Evolutionary conservation across 2,113 vertebrate genomes (phyloP), one percentile per base, ranked within the genome.

Genomic region (Himantopus leucocephalus): DNA sequence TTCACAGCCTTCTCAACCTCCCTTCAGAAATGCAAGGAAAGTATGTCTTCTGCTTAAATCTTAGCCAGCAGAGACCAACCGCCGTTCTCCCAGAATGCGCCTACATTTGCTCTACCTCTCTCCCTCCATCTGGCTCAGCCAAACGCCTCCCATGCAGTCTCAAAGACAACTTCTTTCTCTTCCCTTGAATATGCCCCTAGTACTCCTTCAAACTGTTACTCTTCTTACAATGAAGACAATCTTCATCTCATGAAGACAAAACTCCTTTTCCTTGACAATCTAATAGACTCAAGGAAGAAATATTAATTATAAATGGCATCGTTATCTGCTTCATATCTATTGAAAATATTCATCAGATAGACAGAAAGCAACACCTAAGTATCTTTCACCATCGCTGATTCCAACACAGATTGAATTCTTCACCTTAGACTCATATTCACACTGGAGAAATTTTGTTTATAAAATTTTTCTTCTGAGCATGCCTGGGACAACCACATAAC

Each of bases 21-120:
- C 26, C 41, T 83, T 73, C 56, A 85, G 78, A 81, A 95, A 73
- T 26, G 37, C 20, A 92, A 76, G 43, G 39, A 19, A 87, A 59
- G 14, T 41, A 27, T 17, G 14, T 47, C 59, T 83, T 50, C 63
- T 1, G 18, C 50, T 92, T 80, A 83, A 85, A 77, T 17, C 43
- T 70, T 63, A 90, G 71, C 47, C 74, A 81, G 67, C 62, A 86
- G 37, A 94, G 32, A 58, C 9, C 0, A 0, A 63, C 35, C 4
- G 2, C 0, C 0, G 52, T 39, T 85, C 37, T 72, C 60, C 43
- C 47, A 59, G 26, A 87, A 75, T 8, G n/a, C 9, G 22, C 53
- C 52, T 22, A 23, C 1, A 5, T 75, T 93, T 85, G 22, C 27
- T 88, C 45, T 68, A 37, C 58, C 73, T 95, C 90, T 85, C 50